These are phyloP conservation scores for Oreocharis arfaki DNA, from an alignment of 2,113 vertebrate genomes.

Conservation along the genomic window DNA sequence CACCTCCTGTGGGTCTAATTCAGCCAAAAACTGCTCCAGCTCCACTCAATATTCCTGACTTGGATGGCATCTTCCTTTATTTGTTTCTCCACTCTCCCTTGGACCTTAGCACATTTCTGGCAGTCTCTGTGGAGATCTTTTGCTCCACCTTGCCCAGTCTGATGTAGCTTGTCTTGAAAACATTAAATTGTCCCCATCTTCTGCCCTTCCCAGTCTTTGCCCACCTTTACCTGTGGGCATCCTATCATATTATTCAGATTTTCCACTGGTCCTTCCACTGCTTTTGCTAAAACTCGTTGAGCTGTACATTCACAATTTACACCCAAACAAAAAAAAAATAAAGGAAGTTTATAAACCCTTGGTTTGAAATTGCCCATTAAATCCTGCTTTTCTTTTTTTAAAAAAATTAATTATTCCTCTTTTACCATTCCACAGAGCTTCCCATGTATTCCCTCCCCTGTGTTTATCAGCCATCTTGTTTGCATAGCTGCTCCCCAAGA, in stretches of 20 bases:
- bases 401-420: neutral
- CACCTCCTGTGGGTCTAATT: neutral
- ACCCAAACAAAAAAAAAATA: neutral
- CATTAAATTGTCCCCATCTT: neutral
- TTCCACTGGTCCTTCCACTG: neutral
- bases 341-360: neutral
- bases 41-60: neutral
- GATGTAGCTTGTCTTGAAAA: neutral
- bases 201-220: neutral
- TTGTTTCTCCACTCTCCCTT: neutral
- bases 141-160: neutral
- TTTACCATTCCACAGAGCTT: neutral
- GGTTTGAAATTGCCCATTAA: neutral
- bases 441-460: neutral
- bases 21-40: neutral
- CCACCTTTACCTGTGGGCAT: neutral
- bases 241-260: neutral
- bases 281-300: neutral
- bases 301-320: neutral
- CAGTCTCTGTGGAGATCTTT: neutral
- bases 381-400: neutral
- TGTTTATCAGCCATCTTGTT: constrained; percentile 34
- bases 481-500: neutral
- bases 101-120: neutral
- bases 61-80: neutral